phyloP scores from a whole-genome alignment of 64 coral and sea anemone species.

The Trachythela sp. region DNA sequence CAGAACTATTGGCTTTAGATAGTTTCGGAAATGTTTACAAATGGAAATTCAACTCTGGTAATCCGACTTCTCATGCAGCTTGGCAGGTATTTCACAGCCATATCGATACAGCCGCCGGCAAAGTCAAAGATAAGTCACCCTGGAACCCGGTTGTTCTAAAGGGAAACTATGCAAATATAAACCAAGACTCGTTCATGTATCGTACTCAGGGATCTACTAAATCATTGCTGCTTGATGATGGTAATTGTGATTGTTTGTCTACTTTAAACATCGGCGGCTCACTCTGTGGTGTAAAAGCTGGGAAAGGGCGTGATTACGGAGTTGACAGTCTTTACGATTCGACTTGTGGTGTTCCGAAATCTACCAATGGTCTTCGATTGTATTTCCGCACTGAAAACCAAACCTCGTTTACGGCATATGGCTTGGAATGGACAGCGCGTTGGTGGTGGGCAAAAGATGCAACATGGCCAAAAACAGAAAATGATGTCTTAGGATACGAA shows the following conservation, averaged over 20 bases:
- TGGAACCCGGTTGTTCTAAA: neutral
- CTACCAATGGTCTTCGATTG: constrained; percentile 12
- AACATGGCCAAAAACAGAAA: constrained; percentile 37
- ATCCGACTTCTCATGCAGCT: constrained; percentile 49
- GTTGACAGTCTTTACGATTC: constrained; percentile 1
- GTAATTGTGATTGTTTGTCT: neutral
- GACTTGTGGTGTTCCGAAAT: constrained; percentile 20
- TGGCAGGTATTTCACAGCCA: constrained; percentile 69
- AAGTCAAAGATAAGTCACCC: neutral
- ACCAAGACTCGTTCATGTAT: constrained; percentile 51
- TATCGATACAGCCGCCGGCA: neutral
- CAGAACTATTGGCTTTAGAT: constrained; percentile 57
- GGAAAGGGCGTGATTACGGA: constrained; percentile 1
- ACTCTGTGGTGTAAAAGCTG: neutral
- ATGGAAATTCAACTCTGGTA: constrained; percentile 48
- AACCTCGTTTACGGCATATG: constrained; percentile 9
- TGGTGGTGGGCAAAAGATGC: constrained; percentile 80
- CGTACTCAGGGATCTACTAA: constrained; percentile 28
- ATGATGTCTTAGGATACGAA: constrained; percentile 53
- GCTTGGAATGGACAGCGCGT: constrained; percentile 47
- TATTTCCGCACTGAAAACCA: constrained; percentile 8
- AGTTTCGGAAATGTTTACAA: constrained; percentile 56
- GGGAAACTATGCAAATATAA: neutral
- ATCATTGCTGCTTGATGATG: constrained; percentile 32
- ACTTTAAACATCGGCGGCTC: constrained; percentile 15